Evolutionary conservation across 2,888 invertebrate genomes (phyloP).

Genomic region (Eristalis tenax): DNA sequence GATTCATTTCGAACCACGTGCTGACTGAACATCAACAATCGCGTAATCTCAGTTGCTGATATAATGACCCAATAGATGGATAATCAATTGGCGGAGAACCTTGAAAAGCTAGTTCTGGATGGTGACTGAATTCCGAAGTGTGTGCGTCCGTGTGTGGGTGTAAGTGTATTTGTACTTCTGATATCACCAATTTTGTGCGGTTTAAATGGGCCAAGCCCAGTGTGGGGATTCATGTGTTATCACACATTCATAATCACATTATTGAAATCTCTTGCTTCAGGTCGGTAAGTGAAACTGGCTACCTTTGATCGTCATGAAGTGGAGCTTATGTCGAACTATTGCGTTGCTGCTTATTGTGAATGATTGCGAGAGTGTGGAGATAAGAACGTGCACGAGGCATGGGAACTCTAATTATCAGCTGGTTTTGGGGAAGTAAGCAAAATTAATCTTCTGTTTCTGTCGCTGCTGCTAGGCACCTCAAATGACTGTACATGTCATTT

Average conservation of each 20-base stretch:
- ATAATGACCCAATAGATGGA: conserved; percentile 38
- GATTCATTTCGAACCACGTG: background rate
- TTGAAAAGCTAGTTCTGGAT: conserved; percentile 32
- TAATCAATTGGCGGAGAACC: conserved; percentile 17
- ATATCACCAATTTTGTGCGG: background rate
- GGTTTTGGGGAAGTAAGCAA: background rate
- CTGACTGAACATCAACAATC: background rate
- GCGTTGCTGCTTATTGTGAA: background rate
- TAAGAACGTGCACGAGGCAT: background rate
- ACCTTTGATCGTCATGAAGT: conserved; percentile 31
- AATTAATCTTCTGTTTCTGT: background rate
- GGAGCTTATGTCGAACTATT: conserved; percentile 19
- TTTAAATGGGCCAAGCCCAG: conserved; percentile 22
- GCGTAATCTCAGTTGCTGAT: background rate
- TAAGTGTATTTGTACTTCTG: background rate
- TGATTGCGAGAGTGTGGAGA: conserved; percentile 1
- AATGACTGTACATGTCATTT: background rate
- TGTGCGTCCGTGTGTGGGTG: background rate
- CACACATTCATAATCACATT: conserved; percentile 18
- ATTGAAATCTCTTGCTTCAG: background rate
- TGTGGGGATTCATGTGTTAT: conserved; percentile 21
- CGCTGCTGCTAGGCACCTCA: background rate
- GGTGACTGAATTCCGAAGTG: background rate
- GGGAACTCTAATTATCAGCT: background rate
- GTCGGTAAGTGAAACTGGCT: conserved; percentile 8